phyloP scores from a whole-genome alignment of 2,113 vertebrate species.

The Apteryx owenii region DNA sequence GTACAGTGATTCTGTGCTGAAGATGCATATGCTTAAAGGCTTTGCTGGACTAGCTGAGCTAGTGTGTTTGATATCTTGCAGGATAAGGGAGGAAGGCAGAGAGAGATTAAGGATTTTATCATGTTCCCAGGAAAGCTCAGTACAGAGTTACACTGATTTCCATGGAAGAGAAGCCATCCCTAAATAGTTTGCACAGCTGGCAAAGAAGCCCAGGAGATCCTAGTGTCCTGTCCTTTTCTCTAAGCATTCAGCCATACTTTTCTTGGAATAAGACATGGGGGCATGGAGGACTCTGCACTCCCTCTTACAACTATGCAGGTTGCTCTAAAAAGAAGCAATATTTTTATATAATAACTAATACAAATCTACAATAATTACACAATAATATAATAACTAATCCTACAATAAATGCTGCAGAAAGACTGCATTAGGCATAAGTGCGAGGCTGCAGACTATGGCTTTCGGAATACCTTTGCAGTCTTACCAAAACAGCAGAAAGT shows the following conservation, averaged over 20 bases:
- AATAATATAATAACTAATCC: not conserved
- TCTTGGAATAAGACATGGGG: not conserved
- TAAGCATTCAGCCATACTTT: not conserved
- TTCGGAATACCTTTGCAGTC: not conserved
- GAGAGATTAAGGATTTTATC: slow-evolving; percentile 30
- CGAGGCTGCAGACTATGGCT: not conserved
- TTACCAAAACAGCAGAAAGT: not conserved
- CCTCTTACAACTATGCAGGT: not conserved
- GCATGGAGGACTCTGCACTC: not conserved
- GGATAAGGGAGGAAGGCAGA: not conserved
- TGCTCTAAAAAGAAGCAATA: not conserved
- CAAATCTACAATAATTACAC: not conserved
- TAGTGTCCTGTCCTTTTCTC: not conserved
- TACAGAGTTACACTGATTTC: not conserved
- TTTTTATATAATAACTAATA: not conserved
- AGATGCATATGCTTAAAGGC: not conserved
- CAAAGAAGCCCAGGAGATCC: not conserved
- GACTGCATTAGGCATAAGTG: not conserved
- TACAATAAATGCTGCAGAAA: not conserved
- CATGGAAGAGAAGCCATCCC: not conserved
- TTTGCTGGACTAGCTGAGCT: not conserved
- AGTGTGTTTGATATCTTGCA: slow-evolving; percentile 6
- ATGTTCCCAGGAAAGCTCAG: not conserved
- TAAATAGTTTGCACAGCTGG: not conserved
- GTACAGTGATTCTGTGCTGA: not conserved